Percentiles rank a stretch among this genome's conserved stretches.
phyloP scores from a whole-genome alignment of 2,888 invertebrate genomes.

The Lasioglossum figueresi region DNA sequence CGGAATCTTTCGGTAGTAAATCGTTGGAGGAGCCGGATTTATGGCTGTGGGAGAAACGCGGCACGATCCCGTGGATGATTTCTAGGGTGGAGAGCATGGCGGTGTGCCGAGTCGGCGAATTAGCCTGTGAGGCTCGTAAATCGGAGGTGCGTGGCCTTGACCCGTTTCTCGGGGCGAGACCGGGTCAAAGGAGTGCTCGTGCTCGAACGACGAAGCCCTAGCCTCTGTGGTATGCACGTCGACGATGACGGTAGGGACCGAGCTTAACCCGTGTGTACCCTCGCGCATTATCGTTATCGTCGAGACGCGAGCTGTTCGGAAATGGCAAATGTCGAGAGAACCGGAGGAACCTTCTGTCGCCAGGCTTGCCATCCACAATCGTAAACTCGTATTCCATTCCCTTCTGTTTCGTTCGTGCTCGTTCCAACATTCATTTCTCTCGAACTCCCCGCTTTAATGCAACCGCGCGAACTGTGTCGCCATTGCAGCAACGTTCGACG shows the following conservation, averaged over 20 bases:
- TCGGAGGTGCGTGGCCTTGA: conserved; percentile 57
- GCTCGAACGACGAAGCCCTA: conserved; percentile 31
- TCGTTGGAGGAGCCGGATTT: background rate
- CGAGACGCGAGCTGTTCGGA: background rate
- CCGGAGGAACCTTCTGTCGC: background rate
- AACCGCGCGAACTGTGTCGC: background rate
- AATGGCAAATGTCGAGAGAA: conserved; percentile 26
- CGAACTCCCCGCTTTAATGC: background rate
- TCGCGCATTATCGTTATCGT: conserved; percentile 42
- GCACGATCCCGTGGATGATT: background rate
- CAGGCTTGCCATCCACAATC: background rate
- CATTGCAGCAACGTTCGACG: background rate
- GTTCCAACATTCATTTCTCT: background rate
- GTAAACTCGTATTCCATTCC: background rate
- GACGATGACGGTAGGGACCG: background rate
- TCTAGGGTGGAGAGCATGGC: background rate
- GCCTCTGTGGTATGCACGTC: conserved; percentile 11
- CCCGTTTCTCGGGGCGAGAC: conserved; percentile 44
- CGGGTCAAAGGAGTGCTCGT: conserved; percentile 52
- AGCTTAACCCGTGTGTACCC: conserved; percentile 14
- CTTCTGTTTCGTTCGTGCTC: background rate
- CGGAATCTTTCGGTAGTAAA: background rate
- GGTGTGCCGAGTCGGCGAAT: background rate
- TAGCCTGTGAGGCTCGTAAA: background rate
- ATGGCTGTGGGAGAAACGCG: background rate